These are phyloP conservation scores for Lacerta bilineata DNA, from an alignment of 2,797 vertebrate genomes.

Conservation along the genomic window DNA sequence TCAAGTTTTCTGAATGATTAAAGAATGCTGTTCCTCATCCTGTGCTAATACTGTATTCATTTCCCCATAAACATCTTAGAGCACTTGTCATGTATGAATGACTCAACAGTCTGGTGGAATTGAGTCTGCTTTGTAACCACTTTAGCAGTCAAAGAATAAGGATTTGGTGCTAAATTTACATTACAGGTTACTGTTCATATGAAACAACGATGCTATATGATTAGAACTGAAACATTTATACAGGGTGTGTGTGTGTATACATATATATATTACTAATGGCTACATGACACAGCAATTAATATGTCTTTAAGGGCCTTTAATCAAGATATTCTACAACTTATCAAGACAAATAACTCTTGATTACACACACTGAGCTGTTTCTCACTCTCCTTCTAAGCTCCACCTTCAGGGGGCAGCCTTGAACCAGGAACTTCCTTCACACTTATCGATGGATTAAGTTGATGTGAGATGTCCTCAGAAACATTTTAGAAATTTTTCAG, in stretches of 20 bases:
- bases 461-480: conserved; percentile 12
- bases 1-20: neutral
- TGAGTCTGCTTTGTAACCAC: neutral
- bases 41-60: neutral
- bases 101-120: neutral
- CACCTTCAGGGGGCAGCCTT: too few relatives aligned
- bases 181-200: conserved; percentile 27
- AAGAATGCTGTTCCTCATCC: neutral
- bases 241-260: neutral
- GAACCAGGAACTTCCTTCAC: too few relatives aligned
- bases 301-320: neutral
- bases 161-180: conserved; percentile 40
- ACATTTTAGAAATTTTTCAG: conserved; percentile 21
- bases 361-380: too few relatives aligned
- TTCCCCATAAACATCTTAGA: neutral
- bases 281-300: neutral
- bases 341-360: too few relatives aligned
- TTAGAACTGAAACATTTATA: neutral
- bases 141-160: conserved; percentile 33
- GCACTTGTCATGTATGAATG: neutral
- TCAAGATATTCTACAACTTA: too few relatives aligned
- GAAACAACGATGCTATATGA: neutral
- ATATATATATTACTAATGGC: neutral
- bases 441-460: neutral
- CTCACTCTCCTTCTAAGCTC: too few relatives aligned